These are phyloP conservation scores for Podabrus alpinus DNA, from an alignment of 2,888 invertebrate species.

Conservation along the genomic window DNA sequence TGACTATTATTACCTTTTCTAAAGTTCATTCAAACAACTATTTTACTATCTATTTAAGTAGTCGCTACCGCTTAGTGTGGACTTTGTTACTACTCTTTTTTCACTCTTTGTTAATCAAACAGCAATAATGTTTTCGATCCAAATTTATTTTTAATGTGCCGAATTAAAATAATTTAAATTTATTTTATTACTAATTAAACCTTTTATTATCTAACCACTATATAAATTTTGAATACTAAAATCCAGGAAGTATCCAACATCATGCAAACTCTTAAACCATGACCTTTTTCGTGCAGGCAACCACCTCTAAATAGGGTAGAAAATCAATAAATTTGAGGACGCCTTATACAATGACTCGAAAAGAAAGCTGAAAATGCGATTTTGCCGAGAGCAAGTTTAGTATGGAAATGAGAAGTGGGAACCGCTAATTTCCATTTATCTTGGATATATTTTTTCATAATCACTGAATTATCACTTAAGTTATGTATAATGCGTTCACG, in stretches of 20 bases:
- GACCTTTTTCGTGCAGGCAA: conserved; percentile 6
- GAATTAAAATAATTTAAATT: neutral
- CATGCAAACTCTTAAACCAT: conserved; percentile 1
- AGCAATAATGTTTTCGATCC: neutral
- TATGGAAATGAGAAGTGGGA: neutral
- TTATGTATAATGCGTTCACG: neutral
- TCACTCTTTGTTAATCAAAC: neutral
- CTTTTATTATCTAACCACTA: too few relatives aligned
- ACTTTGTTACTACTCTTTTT: neutral
- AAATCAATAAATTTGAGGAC: conserved; percentile 16
- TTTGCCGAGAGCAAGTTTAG: neutral
- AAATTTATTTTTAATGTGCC: neutral
- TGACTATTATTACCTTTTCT: conserved; percentile 26
- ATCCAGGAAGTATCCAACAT: neutral
- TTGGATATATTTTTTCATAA: too few relatives aligned
- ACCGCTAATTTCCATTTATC: too few relatives aligned
- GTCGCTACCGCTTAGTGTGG: conserved; percentile 11
- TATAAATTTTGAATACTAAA: neutral
- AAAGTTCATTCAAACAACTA: conserved; percentile 26
- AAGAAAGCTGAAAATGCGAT: neutral
- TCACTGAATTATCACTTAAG: too few relatives aligned
- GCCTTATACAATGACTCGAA: neutral
- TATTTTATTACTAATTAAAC: neutral
- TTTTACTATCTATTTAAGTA: conserved; percentile 21
- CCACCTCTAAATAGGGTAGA: conserved; percentile 1